Conservation (phyloP, 2,888 invertebrate species). For the Campaea margaritaria region DNA sequence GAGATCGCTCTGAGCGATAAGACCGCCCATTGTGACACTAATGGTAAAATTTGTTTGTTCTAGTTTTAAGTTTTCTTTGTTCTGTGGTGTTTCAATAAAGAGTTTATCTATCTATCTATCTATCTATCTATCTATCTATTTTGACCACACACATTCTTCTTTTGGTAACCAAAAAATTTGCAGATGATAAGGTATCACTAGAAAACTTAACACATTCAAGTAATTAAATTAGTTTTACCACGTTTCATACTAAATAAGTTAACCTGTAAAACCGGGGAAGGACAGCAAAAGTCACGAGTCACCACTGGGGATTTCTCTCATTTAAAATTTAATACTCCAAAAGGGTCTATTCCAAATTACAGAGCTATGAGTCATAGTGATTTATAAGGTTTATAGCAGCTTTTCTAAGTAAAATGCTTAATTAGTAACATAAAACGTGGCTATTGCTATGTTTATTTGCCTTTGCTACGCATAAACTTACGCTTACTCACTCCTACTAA, state of each 20-base stretch:
- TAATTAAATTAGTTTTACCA: neutral
- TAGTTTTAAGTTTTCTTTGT: no score
- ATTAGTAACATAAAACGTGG: conserved; percentile 26
- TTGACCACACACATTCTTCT: no score
- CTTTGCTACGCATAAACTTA: conserved; percentile 15
- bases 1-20: no score
- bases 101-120: no score
- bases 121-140: no score
- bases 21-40: no score
- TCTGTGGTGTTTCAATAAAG: no score
- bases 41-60: no score
- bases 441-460: conserved; percentile 27
- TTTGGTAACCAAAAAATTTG: no score
- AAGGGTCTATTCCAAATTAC: conserved; percentile 9
- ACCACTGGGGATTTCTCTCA: conserved; percentile 3
- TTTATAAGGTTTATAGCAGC: conserved; percentile 22
- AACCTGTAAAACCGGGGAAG: neutral
- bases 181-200: no score
- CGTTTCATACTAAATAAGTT: neutral
- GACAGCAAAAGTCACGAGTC: conserved; percentile 7
- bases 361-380: conserved; percentile 14
- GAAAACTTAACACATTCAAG: neutral
- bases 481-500: conserved; percentile 14
- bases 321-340: conserved; percentile 8
- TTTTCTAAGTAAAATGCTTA: conserved; percentile 29